phyloP scores from a whole-genome alignment of 2,113 vertebrate species.

The Sinocyclocheilus rhinocerous region DNA sequence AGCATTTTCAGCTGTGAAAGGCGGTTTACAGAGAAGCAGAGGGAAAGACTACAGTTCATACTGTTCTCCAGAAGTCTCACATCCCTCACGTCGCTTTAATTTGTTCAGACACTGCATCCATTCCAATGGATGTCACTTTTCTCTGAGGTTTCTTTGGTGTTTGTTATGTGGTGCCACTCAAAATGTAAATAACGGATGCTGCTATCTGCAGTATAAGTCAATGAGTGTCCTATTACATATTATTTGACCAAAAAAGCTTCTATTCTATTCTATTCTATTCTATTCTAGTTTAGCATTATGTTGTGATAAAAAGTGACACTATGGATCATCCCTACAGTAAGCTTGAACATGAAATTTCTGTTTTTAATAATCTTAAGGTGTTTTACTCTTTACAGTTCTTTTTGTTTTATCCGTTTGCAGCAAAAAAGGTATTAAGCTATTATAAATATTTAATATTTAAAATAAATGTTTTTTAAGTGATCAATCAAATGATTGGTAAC shows the following conservation, averaged over 20 bases:
- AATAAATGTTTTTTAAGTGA: neutral
- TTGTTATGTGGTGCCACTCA: neutral
- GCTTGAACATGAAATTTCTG: too few relatives aligned
- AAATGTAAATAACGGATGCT: neutral
- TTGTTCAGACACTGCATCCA: neutral
- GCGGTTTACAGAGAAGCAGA: neutral
- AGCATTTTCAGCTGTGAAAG: conserved; percentile 6
- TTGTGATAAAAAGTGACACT: too few relatives aligned
- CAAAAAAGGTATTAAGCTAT: too few relatives aligned
- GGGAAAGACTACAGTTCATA: neutral
- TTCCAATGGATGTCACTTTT: neutral
- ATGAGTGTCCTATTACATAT: neutral
- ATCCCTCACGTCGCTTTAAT: neutral
- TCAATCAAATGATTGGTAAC: neutral
- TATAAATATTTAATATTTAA: too few relatives aligned
- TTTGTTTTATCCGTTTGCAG: neutral
- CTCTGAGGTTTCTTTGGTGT: neutral
- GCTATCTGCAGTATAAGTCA: neutral
- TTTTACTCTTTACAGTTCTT: neutral
- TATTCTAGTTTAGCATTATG: too few relatives aligned
- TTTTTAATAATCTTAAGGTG: neutral
- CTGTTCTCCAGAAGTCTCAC: neutral
- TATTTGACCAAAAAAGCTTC: neutral
- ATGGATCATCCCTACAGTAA: too few relatives aligned
- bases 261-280: too few relatives aligned